Conservation (phyloP, 2,113 vertebrate genomes). For the Eonycteris spelaea region DNA sequence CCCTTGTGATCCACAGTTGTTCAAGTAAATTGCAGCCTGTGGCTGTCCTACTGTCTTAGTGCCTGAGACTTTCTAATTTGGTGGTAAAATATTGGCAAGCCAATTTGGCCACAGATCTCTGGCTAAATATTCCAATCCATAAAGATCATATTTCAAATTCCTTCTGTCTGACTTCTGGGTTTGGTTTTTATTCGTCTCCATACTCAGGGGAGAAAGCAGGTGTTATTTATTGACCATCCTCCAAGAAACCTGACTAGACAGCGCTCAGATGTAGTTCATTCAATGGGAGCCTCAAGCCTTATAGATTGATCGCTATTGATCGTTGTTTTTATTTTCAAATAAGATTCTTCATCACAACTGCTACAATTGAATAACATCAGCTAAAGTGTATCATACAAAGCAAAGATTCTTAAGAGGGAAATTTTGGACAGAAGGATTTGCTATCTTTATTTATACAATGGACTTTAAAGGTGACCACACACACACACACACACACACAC, state of each 20-base stretch:
- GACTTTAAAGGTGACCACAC: not conserved
- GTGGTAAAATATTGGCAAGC: not conserved
- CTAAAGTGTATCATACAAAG: not conserved
- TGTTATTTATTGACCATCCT: not conserved
- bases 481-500: no score
- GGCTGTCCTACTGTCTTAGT: not conserved
- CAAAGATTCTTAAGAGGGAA: slow-evolving; percentile 13
- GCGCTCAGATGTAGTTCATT: not conserved
- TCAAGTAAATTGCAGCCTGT: not conserved
- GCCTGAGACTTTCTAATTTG: not conserved
- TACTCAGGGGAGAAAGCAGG: not conserved
- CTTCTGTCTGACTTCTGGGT: not conserved
- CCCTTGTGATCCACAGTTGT: not conserved
- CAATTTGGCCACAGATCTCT: not conserved
- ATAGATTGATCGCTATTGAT: not conserved
- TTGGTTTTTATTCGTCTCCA: not conserved
- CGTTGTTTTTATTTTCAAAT: not conserved
- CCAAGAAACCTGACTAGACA: not conserved
- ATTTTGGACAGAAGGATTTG: not conserved
- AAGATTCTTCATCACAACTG: not conserved
- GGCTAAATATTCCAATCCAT: not conserved
- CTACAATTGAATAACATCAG: not conserved
- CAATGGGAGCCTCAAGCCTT: not conserved
- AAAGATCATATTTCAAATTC: not conserved
- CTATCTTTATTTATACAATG: not conserved